These are phyloP conservation scores for Malthinus flaveolus DNA, from an alignment of 2,888 invertebrate species.

Conservation along the genomic window DNA sequence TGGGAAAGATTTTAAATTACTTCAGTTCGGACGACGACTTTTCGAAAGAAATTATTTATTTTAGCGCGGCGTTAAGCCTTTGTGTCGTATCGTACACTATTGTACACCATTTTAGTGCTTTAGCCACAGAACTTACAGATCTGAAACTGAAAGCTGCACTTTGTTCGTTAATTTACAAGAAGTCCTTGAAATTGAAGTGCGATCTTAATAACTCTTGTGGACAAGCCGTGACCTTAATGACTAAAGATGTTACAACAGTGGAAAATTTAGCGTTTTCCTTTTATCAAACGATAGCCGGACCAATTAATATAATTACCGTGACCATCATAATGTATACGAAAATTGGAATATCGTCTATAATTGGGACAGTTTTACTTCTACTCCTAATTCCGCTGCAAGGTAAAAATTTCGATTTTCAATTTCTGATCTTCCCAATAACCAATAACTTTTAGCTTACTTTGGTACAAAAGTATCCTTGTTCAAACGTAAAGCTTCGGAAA, in stretches of 20 bases:
- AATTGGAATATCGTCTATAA: constrained; percentile 53
- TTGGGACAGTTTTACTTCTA: background rate
- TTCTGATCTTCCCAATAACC: background rate
- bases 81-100: background rate
- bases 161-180: background rate
- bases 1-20: background rate
- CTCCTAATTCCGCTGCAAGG: constrained; percentile 1
- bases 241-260: constrained; percentile 86
- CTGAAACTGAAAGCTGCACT: background rate
- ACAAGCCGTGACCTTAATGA: constrained; percentile 56
- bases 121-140: background rate
- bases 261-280: constrained; percentile 63
- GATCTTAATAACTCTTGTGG: constrained; percentile 62
- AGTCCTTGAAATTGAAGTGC: background rate
- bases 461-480: background rate
- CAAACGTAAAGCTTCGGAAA: constrained; percentile 1
- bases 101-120: background rate
- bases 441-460: background rate
- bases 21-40: background rate
- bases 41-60: background rate
- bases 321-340: constrained; percentile 66
- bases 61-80: background rate
- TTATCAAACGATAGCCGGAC: constrained; percentile 60
- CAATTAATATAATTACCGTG: constrained; percentile 72
- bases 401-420: background rate